Base-by-base conservation (phyloP, 2,113 vertebrate genomes). In the Coryphaenoides rupestris region DNA sequence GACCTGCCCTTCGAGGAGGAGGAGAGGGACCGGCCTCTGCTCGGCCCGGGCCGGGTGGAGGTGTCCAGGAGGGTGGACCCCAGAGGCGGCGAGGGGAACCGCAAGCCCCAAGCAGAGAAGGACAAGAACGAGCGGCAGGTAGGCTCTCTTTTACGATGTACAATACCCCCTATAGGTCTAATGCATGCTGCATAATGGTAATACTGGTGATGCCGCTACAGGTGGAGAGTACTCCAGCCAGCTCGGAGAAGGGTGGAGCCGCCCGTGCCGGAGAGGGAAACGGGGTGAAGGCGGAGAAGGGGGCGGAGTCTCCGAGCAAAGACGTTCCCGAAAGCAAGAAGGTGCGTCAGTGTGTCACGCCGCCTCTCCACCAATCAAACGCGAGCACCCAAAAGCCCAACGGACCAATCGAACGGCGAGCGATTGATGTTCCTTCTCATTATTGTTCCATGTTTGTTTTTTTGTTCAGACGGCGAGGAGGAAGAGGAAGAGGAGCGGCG, bases 401-500 rank as follows among this genome's bases (percentile, higher is more conserved):
- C 53, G 22, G 47, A n/a, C 33, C 33, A 50, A 50, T 50, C 47
- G 0, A n/a, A 50, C 15, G 16, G 40, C n/a, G 2, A n/a, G 15
- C 15, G 7, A 40, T 7, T 40, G 33, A 40, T 12, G 33, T 12
- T 13, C 33, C 9, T 40, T 40, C 33, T 2, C 13, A 7, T 33
- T 2, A 1, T 1, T 3, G 47, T 16, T 17, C 15, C n/a, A n/a
- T n/a, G n/a, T n/a, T n/a, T 57, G 10, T 47, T 17, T 21, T 21
- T 28, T 70, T 71, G 4, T 26, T 13, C 79, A 92, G 93, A 69
- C 84, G 93, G 68, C 84, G 45, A 89, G 89, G 78, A 89, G 93
- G 54, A 95, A 93, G 68, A 83, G 93, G 75, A 95, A 95, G 75
- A 91, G 79, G 58, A 95, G 93, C 0, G 92, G 92, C 0, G 93